Base-by-base conservation (phyloP, 37 sponge, comb jelly and placozoan genomes). In the Eunapius fragilis region DNA sequence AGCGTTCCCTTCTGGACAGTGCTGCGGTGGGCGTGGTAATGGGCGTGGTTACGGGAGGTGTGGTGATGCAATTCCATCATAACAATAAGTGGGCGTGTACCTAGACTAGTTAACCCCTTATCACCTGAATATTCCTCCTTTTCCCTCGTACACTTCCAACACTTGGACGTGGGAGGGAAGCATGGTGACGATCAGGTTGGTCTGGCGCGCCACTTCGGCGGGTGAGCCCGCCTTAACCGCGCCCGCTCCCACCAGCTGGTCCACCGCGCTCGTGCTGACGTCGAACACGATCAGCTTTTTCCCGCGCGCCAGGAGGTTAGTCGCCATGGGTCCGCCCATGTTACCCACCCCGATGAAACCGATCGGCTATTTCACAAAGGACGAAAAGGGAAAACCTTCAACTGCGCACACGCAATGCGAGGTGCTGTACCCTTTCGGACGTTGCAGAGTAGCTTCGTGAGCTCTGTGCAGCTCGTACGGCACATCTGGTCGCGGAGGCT, bases 311-410 rank as follows among this genome's bases (percentile, higher is more conserved):
- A 99, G 31, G 30, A 99, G 87, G 71, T 99, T 99, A 2, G 71
- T 41, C 25, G 97, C 99, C 99, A 99, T 99, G 67, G 90, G 94
- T 0, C 70, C 76, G 10, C 99, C 99, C 99, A 99, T 99, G 91
- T 97, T 97, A 3, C 99, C 99, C n/a, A 97, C 88, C n/a, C 99
- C 99, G 22, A 99, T 86, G 83, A 99, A 99, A 0, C 99, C 99
- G 7, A 99, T 85, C 34, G 28, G 37, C 69, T 85, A 38, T 33
- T 24, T 81, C n/a, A 0, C 14, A 50, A 71, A 35, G 69, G 37
- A 37, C 47, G 19, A 41, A 41, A 41, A 3, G 6, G 6, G 41
- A 41, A 6, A n/a, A 19, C n/a, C n/a, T n/a, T n/a, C n/a, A n/a
- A n/a, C 6, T 3, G 41, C 6, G 41, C 41, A 6, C 41, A 41